These are phyloP conservation scores for Drosophila yakuba DNA, from an alignment of 1,140 invertebrate genomes.

Conservation along the genomic window DNA sequence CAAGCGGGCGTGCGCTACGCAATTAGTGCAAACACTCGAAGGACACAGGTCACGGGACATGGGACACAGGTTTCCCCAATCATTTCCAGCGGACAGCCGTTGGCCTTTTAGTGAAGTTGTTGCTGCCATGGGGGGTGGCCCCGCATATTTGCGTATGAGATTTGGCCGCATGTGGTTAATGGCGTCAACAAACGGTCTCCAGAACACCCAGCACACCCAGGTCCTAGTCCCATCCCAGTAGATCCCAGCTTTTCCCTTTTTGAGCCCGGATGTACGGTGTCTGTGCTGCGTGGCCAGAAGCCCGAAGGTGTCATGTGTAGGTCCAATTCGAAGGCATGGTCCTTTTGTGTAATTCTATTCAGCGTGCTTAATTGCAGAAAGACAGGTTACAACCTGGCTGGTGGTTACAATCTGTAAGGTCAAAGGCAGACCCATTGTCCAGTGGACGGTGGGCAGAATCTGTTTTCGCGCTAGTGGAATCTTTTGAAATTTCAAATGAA, in stretches of 20 bases:
- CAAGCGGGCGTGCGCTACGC: constrained; percentile 78
- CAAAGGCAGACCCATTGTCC: not conserved
- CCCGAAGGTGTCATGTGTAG: constrained; percentile 13
- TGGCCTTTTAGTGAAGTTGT: constrained; percentile 13
- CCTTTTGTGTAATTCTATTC: too few relatives aligned
- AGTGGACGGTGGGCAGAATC: not conserved
- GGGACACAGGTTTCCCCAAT: constrained; percentile 53
- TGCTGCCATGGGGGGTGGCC: constrained; percentile 4
- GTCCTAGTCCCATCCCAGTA: constrained; percentile 3
- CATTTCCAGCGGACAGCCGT: constrained; percentile 19
- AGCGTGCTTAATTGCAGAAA: too few relatives aligned
- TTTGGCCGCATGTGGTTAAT: constrained; percentile 68
- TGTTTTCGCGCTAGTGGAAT: constrained; percentile 24
- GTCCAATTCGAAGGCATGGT: not conserved
- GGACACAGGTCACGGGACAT: constrained; percentile 64
- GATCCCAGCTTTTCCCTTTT: constrained; percentile 5
- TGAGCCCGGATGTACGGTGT: not conserved
- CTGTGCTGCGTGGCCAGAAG: not conserved
- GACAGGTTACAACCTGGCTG: too few relatives aligned
- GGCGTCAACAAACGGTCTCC: constrained; percentile 70
- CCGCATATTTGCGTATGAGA: constrained; percentile 71
- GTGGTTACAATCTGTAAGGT: too few relatives aligned
- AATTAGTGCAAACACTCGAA: constrained; percentile 82
- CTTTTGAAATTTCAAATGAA: constrained; percentile 41
- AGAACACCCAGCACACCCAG: constrained; percentile 10